Conservation (phyloP, 2,888 invertebrate species). For the Agrotis clavis region DNA sequence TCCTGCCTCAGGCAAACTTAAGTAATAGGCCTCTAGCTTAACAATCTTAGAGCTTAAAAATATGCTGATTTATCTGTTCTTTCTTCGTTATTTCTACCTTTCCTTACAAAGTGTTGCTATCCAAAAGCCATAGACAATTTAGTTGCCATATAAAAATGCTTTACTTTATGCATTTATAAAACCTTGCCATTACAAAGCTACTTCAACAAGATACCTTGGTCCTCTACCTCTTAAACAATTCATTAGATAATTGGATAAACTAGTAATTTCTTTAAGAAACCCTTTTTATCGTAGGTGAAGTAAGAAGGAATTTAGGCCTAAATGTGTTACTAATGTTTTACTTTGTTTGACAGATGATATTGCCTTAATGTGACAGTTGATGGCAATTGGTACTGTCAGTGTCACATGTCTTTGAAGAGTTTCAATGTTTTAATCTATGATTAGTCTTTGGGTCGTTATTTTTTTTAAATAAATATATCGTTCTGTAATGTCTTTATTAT, state of each 20-base stretch:
- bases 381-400: constrained; percentile 40
- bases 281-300: constrained; percentile 49
- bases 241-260: constrained; percentile 56
- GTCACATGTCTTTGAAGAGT: constrained; percentile 29
- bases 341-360: constrained; percentile 39
- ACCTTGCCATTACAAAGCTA: constrained; percentile 66
- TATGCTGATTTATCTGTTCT: neutral
- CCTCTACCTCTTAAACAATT: constrained; percentile 70
- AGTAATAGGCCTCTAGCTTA: too few species aligned
- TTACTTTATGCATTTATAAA: constrained; percentile 51
- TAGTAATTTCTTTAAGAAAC: constrained; percentile 57
- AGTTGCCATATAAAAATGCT: constrained; percentile 65
- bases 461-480: neutral
- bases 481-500: neutral
- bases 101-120: constrained; percentile 28
- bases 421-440: constrained; percentile 14
- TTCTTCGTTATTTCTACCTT: neutral
- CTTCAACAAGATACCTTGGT: constrained; percentile 67
- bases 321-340: constrained; percentile 53
- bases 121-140: constrained; percentile 44
- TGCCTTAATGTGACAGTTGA: constrained; percentile 37
- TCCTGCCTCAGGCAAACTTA: too few species aligned
- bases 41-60: neutral
- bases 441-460: neutral
- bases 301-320: constrained; percentile 63